Base-by-base conservation (phyloP, 1,140 invertebrate species). In the Centruroides vittatus region DNA sequence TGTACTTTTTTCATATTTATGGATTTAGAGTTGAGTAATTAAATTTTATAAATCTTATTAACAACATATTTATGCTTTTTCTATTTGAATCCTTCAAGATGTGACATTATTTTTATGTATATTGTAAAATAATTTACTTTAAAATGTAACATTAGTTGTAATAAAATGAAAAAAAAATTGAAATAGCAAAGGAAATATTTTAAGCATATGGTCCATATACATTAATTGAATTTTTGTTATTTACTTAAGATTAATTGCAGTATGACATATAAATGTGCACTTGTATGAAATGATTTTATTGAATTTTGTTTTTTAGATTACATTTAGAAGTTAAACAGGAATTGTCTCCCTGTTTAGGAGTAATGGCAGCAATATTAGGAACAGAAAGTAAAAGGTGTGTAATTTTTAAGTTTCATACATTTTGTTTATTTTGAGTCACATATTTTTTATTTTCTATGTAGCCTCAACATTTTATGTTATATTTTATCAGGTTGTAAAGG, bases 401-500 rank as follows among this genome's bases (percentile, higher is more conserved):
- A 49, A 54, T 41, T 12, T 61, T 50, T 48, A 12, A 9, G 9
- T 49, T 13, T 35, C 12, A 34, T 35, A 8, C 11, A 10, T 48
- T 8, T 35, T 58, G 48, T 34, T n/a, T 46, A 50, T 49, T 58
- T 11, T 12, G 8, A 48, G 52, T 50, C 10, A 59, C 57, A 47
- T 67, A 61, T 64, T 67, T 61, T 65, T 7, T 78, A 73, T 74
- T 73, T 12, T 60, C n/a, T n/a, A n/a, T n/a, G n/a, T n/a, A n/a
- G n/a, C n/a, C n/a, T n/a, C n/a, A n/a, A n/a, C 2, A 23, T 23
- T 23, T 23, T 23, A 23, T 23, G 23, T 23, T 23, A 23, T 23
- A 23, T 23, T 23, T 23, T 23, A 23, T 23, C 23, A 23, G 23
- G 23, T 23, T 23, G 23, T 23, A 23, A 23, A 23, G 23, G 23